Conservation (phyloP, 2,888 invertebrate species). For the Mimachlamys varia region DNA sequence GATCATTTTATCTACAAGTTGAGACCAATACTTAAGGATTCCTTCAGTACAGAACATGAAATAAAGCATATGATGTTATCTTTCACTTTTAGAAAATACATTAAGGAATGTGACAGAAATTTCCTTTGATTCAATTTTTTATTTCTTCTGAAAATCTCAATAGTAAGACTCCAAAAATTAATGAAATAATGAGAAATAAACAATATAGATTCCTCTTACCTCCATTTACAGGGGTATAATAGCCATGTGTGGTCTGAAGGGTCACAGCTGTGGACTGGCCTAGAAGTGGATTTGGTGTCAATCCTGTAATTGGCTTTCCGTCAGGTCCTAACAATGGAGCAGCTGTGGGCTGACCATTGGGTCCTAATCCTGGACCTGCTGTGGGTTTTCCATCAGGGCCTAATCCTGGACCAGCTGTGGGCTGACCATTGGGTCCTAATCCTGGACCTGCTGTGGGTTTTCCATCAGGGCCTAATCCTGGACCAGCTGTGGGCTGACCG, state of each 20-base stretch:
- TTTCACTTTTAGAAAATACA: no score
- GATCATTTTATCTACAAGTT: no score
- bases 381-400: neutral
- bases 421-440: neutral
- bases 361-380: slow-evolving; percentile 1
- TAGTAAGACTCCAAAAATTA: no score
- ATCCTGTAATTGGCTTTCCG: slow-evolving; percentile 13
- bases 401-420: neutral
- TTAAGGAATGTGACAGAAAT: no score
- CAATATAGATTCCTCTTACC: no score
- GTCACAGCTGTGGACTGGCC: slow-evolving; percentile 6
- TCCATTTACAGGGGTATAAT: neutral
- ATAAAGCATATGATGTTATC: no score
- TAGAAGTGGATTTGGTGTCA: no score
- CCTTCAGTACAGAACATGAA: no score
- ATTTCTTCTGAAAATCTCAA: no score
- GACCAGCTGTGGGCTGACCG: neutral
- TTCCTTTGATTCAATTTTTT: no score
- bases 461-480: neutral
- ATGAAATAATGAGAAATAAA: no score
- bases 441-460: neutral
- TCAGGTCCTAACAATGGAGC: slow-evolving; percentile 25
- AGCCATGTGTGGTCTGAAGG: neutral
- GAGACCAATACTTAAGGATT: no score
- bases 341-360: slow-evolving; percentile 5